Evolutionary conservation across 2,888 invertebrate genomes (phyloP).

Genomic region (Adelognathus sp.): DNA sequence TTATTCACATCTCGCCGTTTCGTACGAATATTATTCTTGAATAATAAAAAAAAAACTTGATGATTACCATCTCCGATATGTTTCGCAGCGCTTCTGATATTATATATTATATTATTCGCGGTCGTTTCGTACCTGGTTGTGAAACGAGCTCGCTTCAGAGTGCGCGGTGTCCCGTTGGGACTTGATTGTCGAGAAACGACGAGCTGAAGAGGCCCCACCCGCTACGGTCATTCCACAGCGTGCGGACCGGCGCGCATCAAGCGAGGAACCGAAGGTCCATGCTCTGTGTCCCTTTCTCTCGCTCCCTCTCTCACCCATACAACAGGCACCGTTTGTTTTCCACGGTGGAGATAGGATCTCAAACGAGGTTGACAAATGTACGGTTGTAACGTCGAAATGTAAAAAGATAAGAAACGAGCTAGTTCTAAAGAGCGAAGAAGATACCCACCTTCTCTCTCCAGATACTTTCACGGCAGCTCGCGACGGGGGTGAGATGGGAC

Average conservation of each 20-base stretch:
- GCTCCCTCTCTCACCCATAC: conserved; percentile 26
- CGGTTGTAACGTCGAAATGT: conserved; percentile 53
- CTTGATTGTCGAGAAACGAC: conserved; percentile 5
- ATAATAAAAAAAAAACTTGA: too few species aligned
- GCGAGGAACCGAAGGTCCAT: conserved; percentile 7
- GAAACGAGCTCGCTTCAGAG: neutral
- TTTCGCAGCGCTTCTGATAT: neutral
- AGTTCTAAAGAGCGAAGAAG: conserved; percentile 17
- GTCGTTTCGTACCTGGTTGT: neutral
- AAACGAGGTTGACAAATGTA: conserved; percentile 59
- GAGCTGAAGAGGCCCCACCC: conserved; percentile 1
- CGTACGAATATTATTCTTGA: too few species aligned
- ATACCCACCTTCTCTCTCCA: neutral
- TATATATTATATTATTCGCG: neutral
- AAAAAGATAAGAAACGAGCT: conserved; percentile 34
- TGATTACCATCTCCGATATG: neutral
- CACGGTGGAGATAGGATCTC: conserved; percentile 50
- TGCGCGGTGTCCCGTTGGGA: neutral
- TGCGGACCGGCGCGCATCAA: conserved; percentile 24
- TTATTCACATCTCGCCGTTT: too few species aligned
- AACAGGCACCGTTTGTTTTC: conserved; percentile 42
- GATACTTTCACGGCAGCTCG: conserved; percentile 1
- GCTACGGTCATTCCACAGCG: conserved; percentile 35
- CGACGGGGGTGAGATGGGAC: conserved; percentile 34
- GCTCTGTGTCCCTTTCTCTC: conserved; percentile 27